Evolutionary conservation across 1,140 invertebrate genomes (phyloP), one percentile per base, ranked within the genome.

Genomic region (Gerris buenoi): DNA sequence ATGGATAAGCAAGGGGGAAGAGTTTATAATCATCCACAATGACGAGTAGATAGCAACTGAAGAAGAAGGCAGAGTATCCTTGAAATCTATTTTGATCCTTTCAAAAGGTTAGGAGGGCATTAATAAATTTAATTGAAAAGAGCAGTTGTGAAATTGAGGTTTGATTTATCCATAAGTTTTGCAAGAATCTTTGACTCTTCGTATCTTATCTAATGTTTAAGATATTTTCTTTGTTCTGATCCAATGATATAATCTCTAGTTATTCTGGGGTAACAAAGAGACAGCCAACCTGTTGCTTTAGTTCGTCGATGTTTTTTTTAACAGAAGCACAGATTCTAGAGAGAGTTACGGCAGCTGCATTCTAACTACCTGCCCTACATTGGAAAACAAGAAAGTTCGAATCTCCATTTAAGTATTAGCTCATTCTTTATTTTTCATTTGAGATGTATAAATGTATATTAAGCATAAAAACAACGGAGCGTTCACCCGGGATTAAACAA

Each of bases 1-100:
- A 72, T 29, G 69, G 67, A 59, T 72, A 71, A 13, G 69, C 57
- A 74, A 76, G 27, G 71, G 73, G 65, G n/a, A 73, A 76, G 60
- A 72, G 46, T 15, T 70, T 74, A 65, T 67, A 76, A 66, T 74
- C 71, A 67, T 75, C 72, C 1, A 74, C 68, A 64, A 75, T 64
- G 13, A 68, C 73, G 5, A 73, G 63, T 25, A 73, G 10, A 60
- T 74, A 75, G 29, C 64, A 63, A 29, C 65, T 13, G 69, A 63
- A 22, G n/a, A 59, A 13, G 71, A 68, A 46, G 71, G 68, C 15
- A 75, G 27, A 46, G 72, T 71, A 10, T 71, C 70, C 68, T 75
- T 74, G 59, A 74, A 74, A 65, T 72, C 74, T 18, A 74, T 28
- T 56, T 67, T 72, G 18, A 73, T 26, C 25, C 65, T 57, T 63